Percentiles rank a stretch among this genome's conserved stretches.
These are phyloP conservation scores for Adrianichthys oophorus DNA, from an alignment of 2,797 vertebrate genomes.

Conservation along the genomic window DNA sequence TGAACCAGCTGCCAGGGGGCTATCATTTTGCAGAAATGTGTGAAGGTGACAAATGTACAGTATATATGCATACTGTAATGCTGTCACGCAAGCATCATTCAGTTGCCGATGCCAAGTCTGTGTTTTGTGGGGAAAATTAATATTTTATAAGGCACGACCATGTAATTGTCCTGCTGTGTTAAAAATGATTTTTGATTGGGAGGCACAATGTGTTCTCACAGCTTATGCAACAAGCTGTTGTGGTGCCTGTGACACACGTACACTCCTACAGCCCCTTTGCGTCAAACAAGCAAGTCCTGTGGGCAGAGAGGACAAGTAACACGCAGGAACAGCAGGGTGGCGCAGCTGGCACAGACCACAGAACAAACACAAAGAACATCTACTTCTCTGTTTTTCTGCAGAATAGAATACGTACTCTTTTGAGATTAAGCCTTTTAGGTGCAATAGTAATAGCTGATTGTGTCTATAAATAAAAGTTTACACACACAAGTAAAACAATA, in stretches of 20 bases:
- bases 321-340: slow-evolving; percentile 1
- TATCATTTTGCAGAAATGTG: too few species aligned
- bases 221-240: slow-evolving; percentile 12
- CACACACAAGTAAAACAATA: too few species aligned
- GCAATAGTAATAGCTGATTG: too few species aligned
- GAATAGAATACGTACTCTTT: background rate
- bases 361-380: slow-evolving; percentile 12
- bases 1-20: too few species aligned
- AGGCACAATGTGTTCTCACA: slow-evolving; percentile 2
- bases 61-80: too few species aligned
- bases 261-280: slow-evolving; percentile 21
- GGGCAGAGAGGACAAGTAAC: slow-evolving; percentile 15
- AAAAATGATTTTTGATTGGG: slow-evolving; percentile 4
- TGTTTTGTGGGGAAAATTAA: too few species aligned
- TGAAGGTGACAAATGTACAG: too few species aligned
- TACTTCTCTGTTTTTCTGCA: slow-evolving; percentile 10
- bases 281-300: slow-evolving; percentile 24
- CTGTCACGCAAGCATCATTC: too few species aligned
- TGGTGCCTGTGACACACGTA: slow-evolving; percentile 21
- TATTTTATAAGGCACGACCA: background rate
- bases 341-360: slow-evolving; percentile 20
- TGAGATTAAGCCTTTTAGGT: too few species aligned
- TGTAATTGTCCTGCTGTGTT: background rate
- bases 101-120: too few species aligned
- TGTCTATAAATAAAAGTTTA: too few species aligned